Evolutionary conservation across 1,140 invertebrate genomes (phyloP).

Genomic region (Eurosta solidaginis): DNA sequence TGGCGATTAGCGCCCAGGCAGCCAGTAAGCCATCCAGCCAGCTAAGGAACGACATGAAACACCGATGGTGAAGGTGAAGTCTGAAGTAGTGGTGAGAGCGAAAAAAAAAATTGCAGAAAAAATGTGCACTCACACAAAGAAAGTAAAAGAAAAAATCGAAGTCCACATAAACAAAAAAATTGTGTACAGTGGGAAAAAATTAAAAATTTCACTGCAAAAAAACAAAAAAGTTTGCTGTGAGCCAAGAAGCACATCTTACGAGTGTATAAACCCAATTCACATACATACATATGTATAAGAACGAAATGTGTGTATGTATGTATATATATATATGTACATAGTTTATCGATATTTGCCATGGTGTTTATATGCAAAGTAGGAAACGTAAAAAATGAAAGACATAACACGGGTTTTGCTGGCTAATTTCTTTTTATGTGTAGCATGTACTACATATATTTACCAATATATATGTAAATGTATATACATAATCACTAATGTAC

Average conservation of each 20-base stretch:
- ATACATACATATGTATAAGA: background rate
- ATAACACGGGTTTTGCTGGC: background rate
- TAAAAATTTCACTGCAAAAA: slow-evolving; percentile 51
- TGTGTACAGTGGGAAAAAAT: slow-evolving; percentile 34
- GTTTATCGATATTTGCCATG: background rate
- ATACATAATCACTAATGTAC: too few relatives aligned
- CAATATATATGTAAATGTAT: background rate
- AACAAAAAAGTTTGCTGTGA: slow-evolving; percentile 48
- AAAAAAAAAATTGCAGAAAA: slow-evolving; percentile 22
- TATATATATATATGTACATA: background rate
- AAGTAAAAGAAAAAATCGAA: slow-evolving; percentile 3
- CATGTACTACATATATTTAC: background rate
- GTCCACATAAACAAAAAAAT: slow-evolving; percentile 30
- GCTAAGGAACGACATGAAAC: slow-evolving; percentile 19
- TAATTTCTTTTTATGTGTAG: slow-evolving; percentile 19
- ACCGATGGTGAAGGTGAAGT: slow-evolving; percentile 6
- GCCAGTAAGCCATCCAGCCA: slow-evolving; percentile 32
- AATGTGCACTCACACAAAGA: background rate
- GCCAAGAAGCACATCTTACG: slow-evolving; percentile 16
- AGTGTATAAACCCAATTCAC: background rate
- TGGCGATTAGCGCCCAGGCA: slow-evolving; percentile 34
- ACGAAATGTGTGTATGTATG: background rate
- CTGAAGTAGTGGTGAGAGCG: slow-evolving; percentile 18
- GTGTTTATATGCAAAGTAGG: slow-evolving; percentile 7
- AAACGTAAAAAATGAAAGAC: background rate